These are phyloP conservation scores for Tromatobia lineatoria DNA, from an alignment of 2,888 invertebrate genomes.

Conservation along the genomic window DNA sequence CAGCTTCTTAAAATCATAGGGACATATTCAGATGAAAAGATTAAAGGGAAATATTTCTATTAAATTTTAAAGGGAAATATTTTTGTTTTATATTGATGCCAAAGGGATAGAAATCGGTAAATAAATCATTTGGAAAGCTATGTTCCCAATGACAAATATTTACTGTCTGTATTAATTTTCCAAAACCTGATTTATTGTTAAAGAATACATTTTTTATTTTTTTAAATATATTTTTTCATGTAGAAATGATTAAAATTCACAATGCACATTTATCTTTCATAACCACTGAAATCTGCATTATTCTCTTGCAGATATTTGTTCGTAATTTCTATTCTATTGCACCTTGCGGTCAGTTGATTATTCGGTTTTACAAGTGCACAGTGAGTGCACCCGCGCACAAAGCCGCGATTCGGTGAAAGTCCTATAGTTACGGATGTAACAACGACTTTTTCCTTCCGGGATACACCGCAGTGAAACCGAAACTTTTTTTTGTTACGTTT, in stretches of 20 bases:
- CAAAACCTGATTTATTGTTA: neutral
- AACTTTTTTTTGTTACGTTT: conserved; percentile 13
- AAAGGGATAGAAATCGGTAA: neutral
- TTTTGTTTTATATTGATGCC: neutral
- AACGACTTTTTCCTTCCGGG: conserved; percentile 57
- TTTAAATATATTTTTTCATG: neutral
- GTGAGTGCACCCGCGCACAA: conserved; percentile 28
- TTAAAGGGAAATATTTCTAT: too few species aligned
- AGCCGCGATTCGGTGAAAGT: conserved; percentile 64
- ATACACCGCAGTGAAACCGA: conserved; percentile 28
- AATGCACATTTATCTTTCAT: neutral
- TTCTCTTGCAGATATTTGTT: neutral
- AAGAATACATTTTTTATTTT: neutral
- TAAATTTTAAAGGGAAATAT: too few species aligned
- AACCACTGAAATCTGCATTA: neutral
- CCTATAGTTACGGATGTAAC: conserved; percentile 50
- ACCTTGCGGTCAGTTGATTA: conserved; percentile 38
- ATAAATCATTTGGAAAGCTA: neutral
- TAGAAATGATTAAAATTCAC: too few species aligned
- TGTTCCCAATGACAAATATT: neutral
- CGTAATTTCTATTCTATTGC: conserved; percentile 22
- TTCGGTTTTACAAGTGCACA: conserved; percentile 50
- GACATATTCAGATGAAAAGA: too few species aligned
- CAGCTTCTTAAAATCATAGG: too few species aligned
- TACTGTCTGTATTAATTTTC: neutral